Conservation (phyloP, 2,797 vertebrate species). For the Sandelia bainsii region DNA sequence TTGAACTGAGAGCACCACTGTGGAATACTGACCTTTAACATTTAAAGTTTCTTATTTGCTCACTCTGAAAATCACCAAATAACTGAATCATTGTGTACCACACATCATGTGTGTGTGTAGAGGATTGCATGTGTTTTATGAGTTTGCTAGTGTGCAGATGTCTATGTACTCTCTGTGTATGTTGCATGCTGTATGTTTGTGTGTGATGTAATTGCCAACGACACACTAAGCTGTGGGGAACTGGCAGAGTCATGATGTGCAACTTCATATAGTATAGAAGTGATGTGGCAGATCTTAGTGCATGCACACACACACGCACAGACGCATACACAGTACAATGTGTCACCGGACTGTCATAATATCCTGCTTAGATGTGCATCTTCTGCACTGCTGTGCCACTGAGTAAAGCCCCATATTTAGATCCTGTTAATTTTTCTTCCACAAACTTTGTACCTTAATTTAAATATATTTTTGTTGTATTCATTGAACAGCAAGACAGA, state of each 20-base stretch:
- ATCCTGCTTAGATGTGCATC: constrained; percentile 73
- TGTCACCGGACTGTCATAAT: constrained; percentile 67
- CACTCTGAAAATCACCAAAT: constrained; percentile 38
- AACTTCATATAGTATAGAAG: constrained; percentile 68
- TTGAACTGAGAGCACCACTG: constrained; percentile 40
- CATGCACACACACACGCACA: constrained; percentile 34
- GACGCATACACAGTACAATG: constrained; percentile 31
- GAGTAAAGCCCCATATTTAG: constrained; percentile 63
- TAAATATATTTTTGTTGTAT: not conserved
- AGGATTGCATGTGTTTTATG: constrained; percentile 12
- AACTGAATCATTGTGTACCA: constrained; percentile 32
- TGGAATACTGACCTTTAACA: constrained; percentile 59
- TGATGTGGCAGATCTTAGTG: constrained; percentile 72
- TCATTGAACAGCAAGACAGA: not conserved
- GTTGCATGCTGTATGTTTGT: constrained; percentile 14
- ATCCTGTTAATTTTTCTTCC: constrained; percentile 48
- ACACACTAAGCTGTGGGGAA: constrained; percentile 76
- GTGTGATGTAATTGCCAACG: constrained; percentile 65
- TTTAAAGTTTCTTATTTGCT: constrained; percentile 55
- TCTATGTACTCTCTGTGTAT: not conserved
- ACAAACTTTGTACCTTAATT: constrained; percentile 8
- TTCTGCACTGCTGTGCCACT: constrained; percentile 49
- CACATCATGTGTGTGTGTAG: not conserved
- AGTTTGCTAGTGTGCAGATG: constrained; percentile 6
- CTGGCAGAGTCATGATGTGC: constrained; percentile 75